Conservation (phyloP, 2,888 invertebrate species). For the Drosophila eohydei region DNA sequence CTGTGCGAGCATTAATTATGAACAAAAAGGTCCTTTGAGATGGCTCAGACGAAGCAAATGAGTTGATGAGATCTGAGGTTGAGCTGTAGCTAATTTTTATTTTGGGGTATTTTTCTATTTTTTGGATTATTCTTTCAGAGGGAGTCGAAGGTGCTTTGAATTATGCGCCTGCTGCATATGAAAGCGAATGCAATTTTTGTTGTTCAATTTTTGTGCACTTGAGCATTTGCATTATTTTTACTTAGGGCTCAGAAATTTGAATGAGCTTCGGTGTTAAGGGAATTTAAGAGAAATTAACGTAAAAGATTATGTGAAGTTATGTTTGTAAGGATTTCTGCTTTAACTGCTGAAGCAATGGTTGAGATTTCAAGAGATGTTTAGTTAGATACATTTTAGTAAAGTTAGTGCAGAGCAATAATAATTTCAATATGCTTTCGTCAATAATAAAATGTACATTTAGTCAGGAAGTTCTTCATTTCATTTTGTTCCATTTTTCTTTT, state of each 20-base stretch:
- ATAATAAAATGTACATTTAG: too few relatives aligned
- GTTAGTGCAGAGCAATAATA: too few relatives aligned
- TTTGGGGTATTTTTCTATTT: constrained; percentile 3
- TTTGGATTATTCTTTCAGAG: not conserved
- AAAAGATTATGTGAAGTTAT: not conserved
- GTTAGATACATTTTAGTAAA: not conserved
- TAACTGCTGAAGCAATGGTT: not conserved
- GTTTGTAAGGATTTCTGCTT: not conserved
- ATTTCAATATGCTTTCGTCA: too few relatives aligned
- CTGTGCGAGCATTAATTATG: constrained; percentile 76
- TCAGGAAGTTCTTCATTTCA: too few relatives aligned
- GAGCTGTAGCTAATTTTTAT: constrained; percentile 64
- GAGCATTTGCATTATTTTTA: constrained; percentile 20
- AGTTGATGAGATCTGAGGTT: constrained; percentile 40
- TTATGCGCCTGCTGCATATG: constrained; percentile 40
- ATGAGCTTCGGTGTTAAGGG: not conserved
- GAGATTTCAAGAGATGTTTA: not conserved
- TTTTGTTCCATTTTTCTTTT: too few relatives aligned
- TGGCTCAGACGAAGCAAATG: constrained; percentile 42
- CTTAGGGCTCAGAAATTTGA: constrained; percentile 14
- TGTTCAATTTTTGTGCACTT: constrained; percentile 67
- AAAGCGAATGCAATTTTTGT: constrained; percentile 66
- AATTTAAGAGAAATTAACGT: not conserved
- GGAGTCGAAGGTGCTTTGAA: constrained; percentile 53
- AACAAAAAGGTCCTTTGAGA: constrained; percentile 73